phyloP scores from a whole-genome alignment of 2,888 invertebrate species.

The Trissoscelio sp. region DNA sequence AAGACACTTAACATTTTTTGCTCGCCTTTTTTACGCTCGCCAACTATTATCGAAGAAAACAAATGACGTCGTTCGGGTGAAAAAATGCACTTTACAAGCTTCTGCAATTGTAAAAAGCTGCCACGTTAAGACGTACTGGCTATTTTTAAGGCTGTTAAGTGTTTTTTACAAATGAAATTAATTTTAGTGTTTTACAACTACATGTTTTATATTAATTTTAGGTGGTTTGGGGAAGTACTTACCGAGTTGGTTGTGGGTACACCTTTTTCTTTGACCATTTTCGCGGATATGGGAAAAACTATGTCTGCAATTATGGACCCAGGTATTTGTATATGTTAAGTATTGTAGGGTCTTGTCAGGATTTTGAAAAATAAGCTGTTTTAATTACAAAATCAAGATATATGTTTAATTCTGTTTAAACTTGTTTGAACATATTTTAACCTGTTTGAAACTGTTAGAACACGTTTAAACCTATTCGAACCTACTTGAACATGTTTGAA shows the following conservation, averaged over 20 bases:
- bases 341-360: no score
- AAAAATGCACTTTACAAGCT: conserved; percentile 21
- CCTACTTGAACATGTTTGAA: no score
- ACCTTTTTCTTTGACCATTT: conserved; percentile 90
- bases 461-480: no score
- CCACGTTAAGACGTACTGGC: not conserved
- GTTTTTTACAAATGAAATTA: not conserved
- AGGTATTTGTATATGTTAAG: conserved; percentile 84
- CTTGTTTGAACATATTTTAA: no score
- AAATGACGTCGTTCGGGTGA: conserved; percentile 17
- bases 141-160: not conserved
- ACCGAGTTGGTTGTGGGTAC: conserved; percentile 93
- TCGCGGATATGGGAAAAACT: conserved; percentile 91
- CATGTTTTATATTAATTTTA: conserved; percentile 83
- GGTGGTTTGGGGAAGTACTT: conserved; percentile 95
- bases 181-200: no score
- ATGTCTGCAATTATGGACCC: conserved; percentile 94
- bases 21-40: conserved; percentile 9
- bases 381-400: no score
- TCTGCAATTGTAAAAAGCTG: not conserved
- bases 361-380: no score
- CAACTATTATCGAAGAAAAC: conserved; percentile 49
- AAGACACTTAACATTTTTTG: conserved; percentile 53
- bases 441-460: no score
- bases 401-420: no score